Evolutionary conservation across 2,113 vertebrate genomes (phyloP), one percentile per base, ranked within the genome.

Genomic region (Arenaria interpres): DNA sequence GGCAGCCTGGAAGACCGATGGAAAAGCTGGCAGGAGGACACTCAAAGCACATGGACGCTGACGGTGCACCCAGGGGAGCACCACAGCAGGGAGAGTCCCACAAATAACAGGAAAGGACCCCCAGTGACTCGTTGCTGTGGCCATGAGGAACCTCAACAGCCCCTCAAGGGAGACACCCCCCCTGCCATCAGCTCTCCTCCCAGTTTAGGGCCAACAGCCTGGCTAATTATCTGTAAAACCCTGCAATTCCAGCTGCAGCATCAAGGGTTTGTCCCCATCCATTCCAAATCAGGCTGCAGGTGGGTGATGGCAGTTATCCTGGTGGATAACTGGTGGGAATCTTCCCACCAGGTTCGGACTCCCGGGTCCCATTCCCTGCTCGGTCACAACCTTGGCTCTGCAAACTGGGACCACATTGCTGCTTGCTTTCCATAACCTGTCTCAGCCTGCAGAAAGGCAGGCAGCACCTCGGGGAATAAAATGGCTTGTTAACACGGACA

Each of bases 31-130:
- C 27, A 11, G 53, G 54, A 68, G 6, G 54, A n/a, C 39, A 25
- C 10, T 30, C 39, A 2, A 7, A 76, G 46, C n/a, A n/a, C 16
- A 6, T 12, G 4, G 15, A 11, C 3, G 1, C 9, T 9, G 12
- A 18, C 33, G 57, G 35, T 9, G 21, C 62, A 39, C 11, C 54
- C 62, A 30, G 30, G 20, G 56, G 20, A 27, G 4, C 6, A 22
- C 18, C 25, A 4, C 1, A 32, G 51, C 41, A 25, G 50, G 51
- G 43, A 43, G 6, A 32, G 17, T 22, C 39, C 22, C 32, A 35
- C n/a, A 20, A 5, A 12, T 10, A 28, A 33, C 28, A 46, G 19
- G 14, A 9, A 53, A 30, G 23, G 33, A 25, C 10, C 37, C 28
- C 13, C n/a, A 32, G 56, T 0, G 8, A 39, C 39, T 41, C 39